phyloP scores from a whole-genome alignment of 2,113 vertebrate species.

The Platycercus adscitus region DNA sequence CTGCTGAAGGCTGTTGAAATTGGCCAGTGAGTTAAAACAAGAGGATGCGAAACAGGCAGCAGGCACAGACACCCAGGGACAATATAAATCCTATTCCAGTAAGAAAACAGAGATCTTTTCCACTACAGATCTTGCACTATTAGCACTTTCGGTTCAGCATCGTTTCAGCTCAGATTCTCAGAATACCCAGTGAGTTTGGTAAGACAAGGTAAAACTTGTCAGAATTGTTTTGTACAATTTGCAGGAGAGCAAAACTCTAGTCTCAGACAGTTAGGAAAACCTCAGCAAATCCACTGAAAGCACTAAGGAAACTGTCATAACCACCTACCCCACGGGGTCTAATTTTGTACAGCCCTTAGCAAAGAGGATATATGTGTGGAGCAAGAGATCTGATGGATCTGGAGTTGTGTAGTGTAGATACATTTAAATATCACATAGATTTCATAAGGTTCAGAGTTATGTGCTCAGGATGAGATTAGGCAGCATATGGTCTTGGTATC shows the following conservation, averaged over 20 bases:
- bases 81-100: not conserved
- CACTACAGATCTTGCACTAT: not conserved
- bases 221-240: not conserved
- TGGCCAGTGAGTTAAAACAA: not conserved
- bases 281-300: not conserved
- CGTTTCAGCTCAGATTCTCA: not conserved
- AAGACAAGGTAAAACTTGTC: not conserved
- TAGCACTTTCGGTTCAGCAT: not conserved
- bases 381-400: not conserved
- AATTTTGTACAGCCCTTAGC: not conserved
- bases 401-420: not conserved
- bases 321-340: not conserved
- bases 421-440: conserved; percentile 21
- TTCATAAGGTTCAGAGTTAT: conserved; percentile 37
- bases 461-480: conserved; percentile 53
- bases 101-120: not conserved
- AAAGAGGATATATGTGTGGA: not conserved
- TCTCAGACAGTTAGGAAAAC: not conserved
- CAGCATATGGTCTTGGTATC: conserved; percentile 64
- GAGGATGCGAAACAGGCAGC: not conserved
- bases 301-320: not conserved
- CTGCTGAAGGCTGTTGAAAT: conserved; percentile 7
- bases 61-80: not conserved
- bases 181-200: not conserved
- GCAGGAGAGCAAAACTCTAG: not conserved